Evolutionary conservation across 2,113 vertebrate genomes (phyloP), one percentile per base, ranked within the genome.

Genomic region (Datnioides undecimradiatus): DNA sequence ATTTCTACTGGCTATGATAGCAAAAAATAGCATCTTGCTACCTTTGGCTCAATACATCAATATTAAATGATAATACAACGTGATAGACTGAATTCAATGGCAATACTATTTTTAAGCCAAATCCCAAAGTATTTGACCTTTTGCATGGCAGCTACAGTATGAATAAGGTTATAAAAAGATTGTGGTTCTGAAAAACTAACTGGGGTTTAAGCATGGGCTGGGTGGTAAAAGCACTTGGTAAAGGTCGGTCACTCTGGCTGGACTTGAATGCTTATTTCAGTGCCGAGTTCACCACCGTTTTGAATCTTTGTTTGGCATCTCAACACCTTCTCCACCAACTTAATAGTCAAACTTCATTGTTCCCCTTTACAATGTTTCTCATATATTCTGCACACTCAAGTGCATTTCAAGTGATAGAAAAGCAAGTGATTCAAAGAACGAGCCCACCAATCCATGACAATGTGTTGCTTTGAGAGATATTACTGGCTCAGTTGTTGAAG

Each of bases 391-490:
- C 17, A 27, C 33, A 29, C 7, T 19, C 2, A 21, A 46, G 0
- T 38, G 33, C 38, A 57, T 48, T 63, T 46, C 25, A 71, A 59
- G 13, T 10, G 46, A 51, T 11, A 27, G n/a, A 54, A 38, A 16
- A 5, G 41, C 19, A 51, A 9, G n/a, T 40, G 62, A 62, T 41
- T 40, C 36, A 33, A 40, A 63, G 8, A 48, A 16, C 1, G 1
- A 36, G 34, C 52, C 29, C 41, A 66, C 17, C 25, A 60, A 48
- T 23, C 25, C 21, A 25, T 55, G 45, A 48, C 48, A 43, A 19
- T n/a, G 34, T 17, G 23, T 29, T 57, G 57, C 34, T 52, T 45
- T 64, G 19, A 52, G 23, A 62, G 46, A 51, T 45, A 74, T 57
- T 31, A 46, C 41, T 10, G 14, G 13, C 27, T 52, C 6, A 19